phyloP scores from a whole-genome alignment of 2,113 vertebrate species.

The Rhombomys opimus region DNA sequence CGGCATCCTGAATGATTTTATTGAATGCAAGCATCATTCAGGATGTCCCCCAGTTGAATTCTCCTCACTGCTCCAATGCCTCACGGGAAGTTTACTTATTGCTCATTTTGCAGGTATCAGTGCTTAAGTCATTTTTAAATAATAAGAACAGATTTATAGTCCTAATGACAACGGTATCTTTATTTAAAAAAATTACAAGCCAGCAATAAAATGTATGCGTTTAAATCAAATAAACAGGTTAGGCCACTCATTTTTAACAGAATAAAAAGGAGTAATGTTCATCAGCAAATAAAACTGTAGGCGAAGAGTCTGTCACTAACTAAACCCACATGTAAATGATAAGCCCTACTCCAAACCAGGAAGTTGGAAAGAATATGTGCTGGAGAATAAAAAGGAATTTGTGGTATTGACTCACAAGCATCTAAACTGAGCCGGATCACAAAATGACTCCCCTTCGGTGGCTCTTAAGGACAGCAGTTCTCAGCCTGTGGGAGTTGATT shows the following conservation, averaged over 20 bases:
- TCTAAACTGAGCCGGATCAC: not conserved
- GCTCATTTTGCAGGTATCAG: not conserved
- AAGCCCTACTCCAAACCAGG: constrained; percentile 58
- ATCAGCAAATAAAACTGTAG: constrained; percentile 55
- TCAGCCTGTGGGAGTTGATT: not conserved
- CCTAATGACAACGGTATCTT: constrained; percentile 35
- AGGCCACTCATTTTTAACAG: constrained; percentile 2
- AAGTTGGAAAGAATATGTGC: constrained; percentile 16
- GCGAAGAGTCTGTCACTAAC: constrained; percentile 29
- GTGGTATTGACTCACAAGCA: not conserved
- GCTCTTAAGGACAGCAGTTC: constrained; percentile 12
- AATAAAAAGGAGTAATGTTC: constrained; percentile 42
- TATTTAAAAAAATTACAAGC: constrained; percentile 53
- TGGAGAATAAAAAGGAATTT: constrained; percentile 36
- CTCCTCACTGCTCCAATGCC: not conserved
- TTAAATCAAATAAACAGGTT: constrained; percentile 52
- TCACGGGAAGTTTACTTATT: constrained; percentile 27
- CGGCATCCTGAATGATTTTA: not conserved
- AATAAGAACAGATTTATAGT: constrained; percentile 57
- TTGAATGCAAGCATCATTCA: not conserved
- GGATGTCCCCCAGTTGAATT: constrained; percentile 42
- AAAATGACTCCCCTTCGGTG: not conserved
- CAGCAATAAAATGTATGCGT: constrained; percentile 22
- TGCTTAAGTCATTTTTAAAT: constrained; percentile 42
- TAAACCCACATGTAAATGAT: constrained; percentile 42